Evolutionary conservation across 2,797 vertebrate genomes (phyloP), one percentile per base, ranked within the genome.

Genomic region (Platyrinchus mystaceus): DNA sequence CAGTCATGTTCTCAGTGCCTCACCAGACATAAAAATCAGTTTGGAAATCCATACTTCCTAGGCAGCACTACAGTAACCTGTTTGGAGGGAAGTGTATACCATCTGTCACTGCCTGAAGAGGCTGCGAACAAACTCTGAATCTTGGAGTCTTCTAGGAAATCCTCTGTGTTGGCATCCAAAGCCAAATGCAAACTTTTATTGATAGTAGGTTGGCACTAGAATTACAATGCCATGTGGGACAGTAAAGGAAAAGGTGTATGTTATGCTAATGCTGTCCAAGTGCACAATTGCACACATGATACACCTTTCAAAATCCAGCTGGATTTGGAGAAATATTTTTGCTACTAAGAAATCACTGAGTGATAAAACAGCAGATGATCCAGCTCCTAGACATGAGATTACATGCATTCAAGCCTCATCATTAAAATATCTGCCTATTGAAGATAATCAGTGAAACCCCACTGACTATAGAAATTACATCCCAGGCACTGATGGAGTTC

Each of bases 291-390:
- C 56, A 91, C 56, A 28, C 11, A 10, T 46, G 19, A 47, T 62
- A 13, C 6, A n/a, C 56, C 75, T 87, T 94, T 80, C 62, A 53
- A 92, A 92, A 53, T 80, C 71, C 89, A 94, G 37, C 80, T 64
- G 71, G 68, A 80, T 18, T 0, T 80, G 68, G 23, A 91, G 78
- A 94, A 95, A 85, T 93, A 68, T 75, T 93, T 94, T 87, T 85
- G 56, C 66, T 91, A 37, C 36, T 55, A 62, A 71, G 62, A 50
- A 89, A 37, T 88, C n/a, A 41, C 26, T 53, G 39, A 52, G 56
- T 84, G 88, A 71, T 94, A 90, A 90, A 93, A 79, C 59, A 86
- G 73, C 43, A 84, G 66, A 75, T 59, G 82, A 84, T 91, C 30
- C 58, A 52, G 12, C 46, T 90, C 43, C 77, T 80, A 75, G 73